Evolutionary conservation across 2,113 vertebrate genomes (phyloP).

Genomic region (Indicator maculatus): DNA sequence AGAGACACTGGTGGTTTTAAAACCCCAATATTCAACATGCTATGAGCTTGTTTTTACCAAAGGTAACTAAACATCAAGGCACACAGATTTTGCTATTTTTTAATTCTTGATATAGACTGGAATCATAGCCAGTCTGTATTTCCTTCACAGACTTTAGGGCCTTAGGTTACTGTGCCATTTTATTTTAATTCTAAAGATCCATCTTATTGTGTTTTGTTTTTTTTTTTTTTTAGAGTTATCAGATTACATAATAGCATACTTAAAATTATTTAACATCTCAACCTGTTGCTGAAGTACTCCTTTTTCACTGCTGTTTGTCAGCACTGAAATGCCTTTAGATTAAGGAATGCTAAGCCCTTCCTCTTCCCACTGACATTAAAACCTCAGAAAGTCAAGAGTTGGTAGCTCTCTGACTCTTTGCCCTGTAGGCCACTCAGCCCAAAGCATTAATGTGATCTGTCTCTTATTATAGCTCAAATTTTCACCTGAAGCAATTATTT

Average conservation of each 20-base stretch:
- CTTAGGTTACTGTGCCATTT: not conserved
- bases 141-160: not conserved
- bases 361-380: not conserved
- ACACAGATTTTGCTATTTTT: not conserved
- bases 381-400: not conserved
- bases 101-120: not conserved
- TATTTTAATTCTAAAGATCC: not conserved
- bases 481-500: not conserved
- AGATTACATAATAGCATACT: not conserved
- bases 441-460: not conserved
- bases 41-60: not conserved
- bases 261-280: not conserved
- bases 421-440: not conserved
- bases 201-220: rapidly evolving
- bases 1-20: not conserved
- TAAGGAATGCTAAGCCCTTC: not conserved
- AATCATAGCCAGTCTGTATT: not conserved
- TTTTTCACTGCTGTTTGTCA: not conserved
- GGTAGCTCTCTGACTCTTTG: not conserved
- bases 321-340: not conserved
- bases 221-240: not conserved
- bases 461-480: not conserved
- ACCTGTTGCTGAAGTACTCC: not conserved
- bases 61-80: not conserved
- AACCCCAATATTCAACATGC: not conserved